phyloP scores from a whole-genome alignment of 2,797 vertebrate species.

The Sphenodon punctatus region DNA sequence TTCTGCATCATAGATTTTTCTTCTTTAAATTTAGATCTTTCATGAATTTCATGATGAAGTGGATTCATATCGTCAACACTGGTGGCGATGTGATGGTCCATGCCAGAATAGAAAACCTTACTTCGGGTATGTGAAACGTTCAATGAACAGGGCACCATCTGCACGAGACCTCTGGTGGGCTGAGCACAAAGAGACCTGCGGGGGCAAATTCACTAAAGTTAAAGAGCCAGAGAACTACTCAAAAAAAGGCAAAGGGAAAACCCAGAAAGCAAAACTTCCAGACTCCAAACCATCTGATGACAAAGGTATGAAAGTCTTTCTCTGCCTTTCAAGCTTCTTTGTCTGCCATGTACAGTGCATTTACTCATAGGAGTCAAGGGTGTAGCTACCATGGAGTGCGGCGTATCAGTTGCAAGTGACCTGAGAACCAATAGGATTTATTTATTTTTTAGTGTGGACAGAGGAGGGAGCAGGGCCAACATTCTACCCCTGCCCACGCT shows the following conservation, averaged over 20 bases:
- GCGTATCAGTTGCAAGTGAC: too few species aligned
- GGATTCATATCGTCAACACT: slow-evolving; percentile 91
- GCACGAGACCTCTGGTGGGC: slow-evolving; percentile 91
- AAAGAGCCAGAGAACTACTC: slow-evolving; percentile 92
- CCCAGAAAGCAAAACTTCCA: not conserved
- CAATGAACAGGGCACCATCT: slow-evolving; percentile 93
- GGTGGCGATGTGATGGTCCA: slow-evolving; percentile 94
- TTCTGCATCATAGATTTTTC: not conserved
- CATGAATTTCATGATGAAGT: slow-evolving; percentile 92
- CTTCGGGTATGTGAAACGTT: slow-evolving; percentile 91
- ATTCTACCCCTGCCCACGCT: too few species aligned
- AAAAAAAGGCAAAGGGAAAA: slow-evolving; percentile 77
- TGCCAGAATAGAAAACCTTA: slow-evolving; percentile 87
- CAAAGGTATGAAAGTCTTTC: slow-evolving; percentile 46
- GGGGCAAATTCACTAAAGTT: slow-evolving; percentile 88
- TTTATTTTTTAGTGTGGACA: too few species aligned
- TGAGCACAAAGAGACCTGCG: slow-evolving; percentile 87
- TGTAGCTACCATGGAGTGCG: too few species aligned
- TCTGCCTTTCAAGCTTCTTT: not conserved
- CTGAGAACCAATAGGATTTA: too few species aligned
- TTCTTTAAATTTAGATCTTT: slow-evolving; percentile 78
- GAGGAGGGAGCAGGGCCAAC: too few species aligned
- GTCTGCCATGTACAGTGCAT: not conserved
- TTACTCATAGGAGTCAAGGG: too few species aligned
- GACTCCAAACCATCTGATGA: not conserved